phyloP scores from a whole-genome alignment of 2,888 invertebrate genomes.

The Microchrysa polita region DNA sequence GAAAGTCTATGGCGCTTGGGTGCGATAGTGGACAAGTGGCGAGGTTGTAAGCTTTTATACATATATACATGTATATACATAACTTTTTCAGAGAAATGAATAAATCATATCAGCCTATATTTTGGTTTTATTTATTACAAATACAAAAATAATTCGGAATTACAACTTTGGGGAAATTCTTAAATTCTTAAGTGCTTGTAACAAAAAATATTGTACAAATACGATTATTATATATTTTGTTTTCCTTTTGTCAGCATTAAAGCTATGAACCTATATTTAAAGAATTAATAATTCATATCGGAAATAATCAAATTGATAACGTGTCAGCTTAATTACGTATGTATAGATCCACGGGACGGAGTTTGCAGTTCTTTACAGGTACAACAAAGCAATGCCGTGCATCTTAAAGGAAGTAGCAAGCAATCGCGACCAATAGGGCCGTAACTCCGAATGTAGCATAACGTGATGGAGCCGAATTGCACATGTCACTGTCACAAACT shows the following conservation, averaged over 20 bases:
- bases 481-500: constrained; percentile 33
- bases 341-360: constrained; percentile 26
- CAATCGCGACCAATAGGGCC: constrained; percentile 22
- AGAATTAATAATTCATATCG: not conserved
- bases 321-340: constrained; percentile 7
- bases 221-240: not conserved
- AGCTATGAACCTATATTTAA: constrained; percentile 14
- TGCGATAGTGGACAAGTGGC: too few species aligned
- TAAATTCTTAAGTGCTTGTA: too few species aligned
- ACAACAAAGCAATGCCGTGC: not conserved
- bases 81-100: too few species aligned
- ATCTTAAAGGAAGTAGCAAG: constrained; percentile 28
- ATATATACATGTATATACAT: too few species aligned
- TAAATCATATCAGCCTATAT: too few species aligned
- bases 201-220: too few species aligned
- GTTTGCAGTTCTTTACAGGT: constrained; percentile 2
- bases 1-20: too few species aligned
- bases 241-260: not conserved
- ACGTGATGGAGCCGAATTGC: constrained; percentile 37
- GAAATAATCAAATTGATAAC: not conserved
- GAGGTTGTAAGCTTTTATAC: too few species aligned
- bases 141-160: constrained; percentile 4
- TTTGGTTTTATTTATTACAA: constrained; percentile 6
- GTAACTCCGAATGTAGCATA: constrained; percentile 38
- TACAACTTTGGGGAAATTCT: not conserved